Evolutionary conservation across 1,140 invertebrate genomes (phyloP).

Genomic region (Bombus balteatus): DNA sequence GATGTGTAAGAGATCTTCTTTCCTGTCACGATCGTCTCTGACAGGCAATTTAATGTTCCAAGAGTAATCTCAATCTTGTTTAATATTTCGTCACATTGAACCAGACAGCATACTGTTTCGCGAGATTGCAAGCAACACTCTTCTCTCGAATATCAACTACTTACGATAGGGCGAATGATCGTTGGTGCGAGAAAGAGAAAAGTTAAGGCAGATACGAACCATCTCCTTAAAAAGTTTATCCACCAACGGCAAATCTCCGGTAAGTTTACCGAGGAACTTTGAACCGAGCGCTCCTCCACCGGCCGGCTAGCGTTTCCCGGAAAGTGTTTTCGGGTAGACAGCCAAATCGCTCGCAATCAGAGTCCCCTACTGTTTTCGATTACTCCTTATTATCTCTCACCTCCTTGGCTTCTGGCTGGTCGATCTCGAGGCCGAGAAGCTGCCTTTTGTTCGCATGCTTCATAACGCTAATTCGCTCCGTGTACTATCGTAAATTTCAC

Average conservation of each 20-base stretch:
- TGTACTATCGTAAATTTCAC: not conserved
- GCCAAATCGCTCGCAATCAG: slow-evolving; percentile 56
- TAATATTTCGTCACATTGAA: not conserved
- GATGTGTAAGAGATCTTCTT: too few species aligned
- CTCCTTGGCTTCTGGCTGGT: not conserved
- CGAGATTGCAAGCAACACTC: too few species aligned
- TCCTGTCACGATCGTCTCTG: not conserved
- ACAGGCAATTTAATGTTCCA: not conserved
- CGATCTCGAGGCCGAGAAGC: not conserved
- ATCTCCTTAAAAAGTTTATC: slow-evolving; percentile 65
- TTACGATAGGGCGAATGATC: too few species aligned
- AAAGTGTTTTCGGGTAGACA: slow-evolving; percentile 44
- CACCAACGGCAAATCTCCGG: slow-evolving; percentile 55
- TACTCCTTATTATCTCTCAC: slow-evolving; percentile 31
- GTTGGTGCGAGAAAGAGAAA: slow-evolving; percentile 32
- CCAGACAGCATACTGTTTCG: too few species aligned
- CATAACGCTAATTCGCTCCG: not conserved
- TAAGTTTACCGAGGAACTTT: slow-evolving; percentile 54
- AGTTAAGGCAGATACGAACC: slow-evolving; percentile 53
- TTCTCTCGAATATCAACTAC: too few species aligned
- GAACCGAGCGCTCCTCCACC: slow-evolving; percentile 13
- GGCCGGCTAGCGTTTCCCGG: slow-evolving; percentile 19
- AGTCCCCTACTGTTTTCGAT: slow-evolving; percentile 41
- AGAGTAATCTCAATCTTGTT: not conserved
- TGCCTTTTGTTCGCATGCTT: not conserved